Base-by-base conservation (phyloP, 2,888 invertebrate genomes). In the Oscheius sp. region DNA sequence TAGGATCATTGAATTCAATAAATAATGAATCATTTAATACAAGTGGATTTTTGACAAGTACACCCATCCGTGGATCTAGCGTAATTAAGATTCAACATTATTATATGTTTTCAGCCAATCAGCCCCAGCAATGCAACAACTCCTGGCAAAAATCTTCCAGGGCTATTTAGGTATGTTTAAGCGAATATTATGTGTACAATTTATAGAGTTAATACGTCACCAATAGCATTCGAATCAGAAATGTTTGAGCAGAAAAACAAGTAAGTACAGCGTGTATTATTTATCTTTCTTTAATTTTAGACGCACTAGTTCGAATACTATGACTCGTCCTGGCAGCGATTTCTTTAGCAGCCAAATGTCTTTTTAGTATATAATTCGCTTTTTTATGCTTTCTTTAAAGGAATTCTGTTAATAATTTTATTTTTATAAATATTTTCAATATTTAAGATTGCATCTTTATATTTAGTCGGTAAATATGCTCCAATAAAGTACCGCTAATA, bases 1-100 rank as follows among this genome's bases (percentile, higher is more conserved):
- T 34, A 1, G 34, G 23, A 2, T 55, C 55, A 5, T 10, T 33
- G 20, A 34, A 17, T 20, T 10, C 34, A 3, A 20, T 10, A 20
- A 12, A n/a, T n/a, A 17, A 33, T 33, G 33, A 20, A 15, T 55
- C 55, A 1, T 20, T 25, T 15, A 45, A 12, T n/a, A n/a, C 8
- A n/a, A 61, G 45, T 23, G 39, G 23, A 25, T 61, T 58, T 34
- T 42, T 58, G 23, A 58, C 58, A 58, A 58, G 58, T n/a, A 58
- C 58, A 10, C 55, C 55, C 6, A 34, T 55, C 4, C 55, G n/a
- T 17, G 34, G 52, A 25, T 25, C 52, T 27, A 52, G 27, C n/a
- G 52, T 52, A 27, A 10, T 8, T 27, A 27, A 2, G 27, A 6
- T 15, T 3, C 2, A n/a, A 1, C 29, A n/a, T 15, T 10, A 27